Base-by-base conservation (phyloP, 2,797 vertebrate genomes). In the Oreochromis grahami region DNA sequence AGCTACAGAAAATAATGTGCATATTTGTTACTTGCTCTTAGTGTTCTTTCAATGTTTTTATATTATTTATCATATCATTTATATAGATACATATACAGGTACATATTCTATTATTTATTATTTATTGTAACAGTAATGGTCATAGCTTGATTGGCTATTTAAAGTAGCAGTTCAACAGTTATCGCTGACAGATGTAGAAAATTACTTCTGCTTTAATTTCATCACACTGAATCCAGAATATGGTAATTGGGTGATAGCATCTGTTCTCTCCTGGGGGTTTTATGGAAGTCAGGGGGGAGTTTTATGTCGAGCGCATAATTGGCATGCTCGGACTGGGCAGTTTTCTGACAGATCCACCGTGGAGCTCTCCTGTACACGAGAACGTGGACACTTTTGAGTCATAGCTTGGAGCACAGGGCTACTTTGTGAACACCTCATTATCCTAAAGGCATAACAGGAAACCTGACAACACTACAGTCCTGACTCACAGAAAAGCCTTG, bases 391-490 rank as follows among this genome's bases (percentile, higher is more conserved):
- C 41, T 29, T 51, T 10, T 45, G 14, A 72, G 1, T 1, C 38
- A 0, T 29, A 45, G 21, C 41, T 72, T 24, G 6, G 38, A 14
- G 14, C 38, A 70, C 21, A 45, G 41, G 41, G 6, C 41, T 70
- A 45, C 65, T 70, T 29, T 70, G 65, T 70, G 65, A 70, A 70
- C 24, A 70, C 65, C 41, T 45, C 65, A 70, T 2, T 38, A 38
- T 63, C 19, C 58, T 38, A 38, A 36, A 70, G 65, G 0, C 14
- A 70, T 45, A 5, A 2, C 41, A 0, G 5, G 2, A 17, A 45
- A 45, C 65, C 38, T 26, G 65, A 6, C 65, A 45, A 45, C 2
- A 6, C 65, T 26, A 17, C 38, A 70, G 8, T 70, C 65, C 65
- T 17, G 38, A 17, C 13, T 43, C 21, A 15, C 38, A 43, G 8